phyloP scores from a whole-genome alignment of 35 echinoderm and acorn worm species.

The Patiria miniata region DNA sequence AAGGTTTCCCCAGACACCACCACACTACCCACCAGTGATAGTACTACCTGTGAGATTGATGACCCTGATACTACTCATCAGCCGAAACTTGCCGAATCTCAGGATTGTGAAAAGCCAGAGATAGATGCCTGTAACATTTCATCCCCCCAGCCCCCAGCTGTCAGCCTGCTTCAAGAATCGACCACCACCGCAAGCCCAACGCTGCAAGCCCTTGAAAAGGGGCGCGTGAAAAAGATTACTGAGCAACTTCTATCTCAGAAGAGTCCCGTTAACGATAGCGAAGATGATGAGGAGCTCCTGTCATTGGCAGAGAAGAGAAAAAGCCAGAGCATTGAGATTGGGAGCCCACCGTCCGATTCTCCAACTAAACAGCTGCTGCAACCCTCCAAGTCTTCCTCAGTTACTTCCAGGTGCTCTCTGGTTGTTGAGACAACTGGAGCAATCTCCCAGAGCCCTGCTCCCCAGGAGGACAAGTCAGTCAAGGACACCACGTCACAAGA shows the following conservation, averaged over 20 bases:
- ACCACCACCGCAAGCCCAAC: background rate
- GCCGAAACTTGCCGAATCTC: slow-evolving; percentile 9
- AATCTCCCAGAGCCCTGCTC: too few species aligned
- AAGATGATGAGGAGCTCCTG: background rate
- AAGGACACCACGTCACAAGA: background rate
- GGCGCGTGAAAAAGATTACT: slow-evolving; percentile 51
- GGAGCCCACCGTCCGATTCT: background rate
- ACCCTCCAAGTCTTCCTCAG: background rate
- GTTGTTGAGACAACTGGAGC: background rate
- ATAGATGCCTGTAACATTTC: background rate
- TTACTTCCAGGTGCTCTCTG: background rate
- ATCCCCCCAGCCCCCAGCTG: background rate
- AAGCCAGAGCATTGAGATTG: background rate
- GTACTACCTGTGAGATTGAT: background rate
- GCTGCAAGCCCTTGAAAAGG: slow-evolving; percentile 49
- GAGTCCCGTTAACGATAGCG: background rate
- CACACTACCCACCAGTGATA: background rate
- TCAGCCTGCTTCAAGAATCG: background rate
- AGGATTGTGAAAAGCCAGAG: background rate
- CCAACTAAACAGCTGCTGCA: background rate
- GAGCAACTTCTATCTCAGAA: slow-evolving; percentile 43
- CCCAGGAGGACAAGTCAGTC: background rate
- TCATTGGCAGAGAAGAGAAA: slow-evolving; percentile 25
- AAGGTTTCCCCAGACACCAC: slow-evolving; percentile 29
- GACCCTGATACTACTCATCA: background rate